Evolutionary conservation across 2,888 invertebrate species (phyloP), one percentile per base, ranked within the genome.

Genomic region (Nomada ruficornis): DNA sequence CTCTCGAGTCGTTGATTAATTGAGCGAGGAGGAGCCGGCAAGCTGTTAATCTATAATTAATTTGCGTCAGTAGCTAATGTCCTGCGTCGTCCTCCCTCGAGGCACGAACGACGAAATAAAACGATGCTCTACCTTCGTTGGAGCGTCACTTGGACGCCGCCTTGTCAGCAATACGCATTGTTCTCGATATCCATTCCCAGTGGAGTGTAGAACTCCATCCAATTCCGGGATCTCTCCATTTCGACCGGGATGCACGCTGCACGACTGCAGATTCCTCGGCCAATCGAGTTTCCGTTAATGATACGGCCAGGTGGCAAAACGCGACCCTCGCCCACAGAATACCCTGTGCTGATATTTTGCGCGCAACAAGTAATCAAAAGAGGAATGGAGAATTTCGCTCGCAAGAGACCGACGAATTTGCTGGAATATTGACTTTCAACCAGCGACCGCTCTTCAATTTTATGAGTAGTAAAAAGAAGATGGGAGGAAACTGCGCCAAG

Each of bases 21-120:
- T 54, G 80, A 73, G 57, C 73, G 63, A 55, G 57, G 73, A 80
- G 67, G 57, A 50, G 73, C 20, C 62, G 50, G 62, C 75, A 78
- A 78, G 78, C 68, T 73, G 72, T 80, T 80, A 80, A 80, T 82
- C 75, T 69, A 82, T 82, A 82, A 81, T 81, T 82, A 81, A 82
- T 82, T 81, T 74, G 82, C 81, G 69, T 74, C 82, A 60, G 64
- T 75, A 54, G 81, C 69, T 80, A 70, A 82, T 75, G 75, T 65
- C 52, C 50, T 18, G 20, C 50, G 20, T 15, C 60, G 26, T 54
- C 18, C 67, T 36, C 55, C 11, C 54, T 36, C 15, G 15, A 29
- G 47, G 47, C 4, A 80, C 44, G 13, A 55, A 15, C 54, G 44
- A 55, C 2, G 57, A 73, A 80, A 73, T 80, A 80, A 80, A 80